Evolutionary conservation across 2,113 vertebrate species (phyloP).

Genomic region (Taurulus bubalis): DNA sequence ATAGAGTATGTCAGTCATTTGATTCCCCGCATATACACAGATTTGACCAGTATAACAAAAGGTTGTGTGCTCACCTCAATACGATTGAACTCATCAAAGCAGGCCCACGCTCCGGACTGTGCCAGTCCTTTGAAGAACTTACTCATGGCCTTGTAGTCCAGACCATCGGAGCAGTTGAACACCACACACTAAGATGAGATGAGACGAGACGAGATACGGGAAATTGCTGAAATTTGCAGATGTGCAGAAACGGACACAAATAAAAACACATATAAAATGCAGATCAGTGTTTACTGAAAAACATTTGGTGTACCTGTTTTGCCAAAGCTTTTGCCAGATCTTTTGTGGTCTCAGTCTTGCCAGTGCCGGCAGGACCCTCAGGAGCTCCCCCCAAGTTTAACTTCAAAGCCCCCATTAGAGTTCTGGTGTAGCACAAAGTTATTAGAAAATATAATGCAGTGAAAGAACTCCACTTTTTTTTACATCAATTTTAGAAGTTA

Average conservation of each 20-base stretch:
- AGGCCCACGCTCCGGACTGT: constrained; percentile 94
- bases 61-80: constrained; percentile 88
- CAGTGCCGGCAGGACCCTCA: constrained; percentile 95
- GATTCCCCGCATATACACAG: background rate
- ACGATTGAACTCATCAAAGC: constrained; percentile 97
- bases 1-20: background rate
- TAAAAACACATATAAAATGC: background rate
- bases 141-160: constrained; percentile 97
- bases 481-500: background rate
- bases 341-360: constrained; percentile 97
- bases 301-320: constrained; percentile 88
- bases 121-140: constrained; percentile 97
- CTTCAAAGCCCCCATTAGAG: constrained; percentile 94
- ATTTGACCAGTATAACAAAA: background rate
- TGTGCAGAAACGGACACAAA: constrained; percentile 29
- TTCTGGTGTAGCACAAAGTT: constrained; percentile 78
- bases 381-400: constrained; percentile 94
- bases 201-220: background rate
- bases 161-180: constrained; percentile 95
- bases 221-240: background rate
- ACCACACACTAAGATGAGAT: constrained; percentile 88
- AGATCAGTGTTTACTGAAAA: background rate
- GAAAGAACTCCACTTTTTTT: background rate
- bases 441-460: background rate
- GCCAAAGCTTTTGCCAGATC: constrained; percentile 95